Conservation (phyloP, 2,888 invertebrate species). For the Microdon myrmicae region DNA sequence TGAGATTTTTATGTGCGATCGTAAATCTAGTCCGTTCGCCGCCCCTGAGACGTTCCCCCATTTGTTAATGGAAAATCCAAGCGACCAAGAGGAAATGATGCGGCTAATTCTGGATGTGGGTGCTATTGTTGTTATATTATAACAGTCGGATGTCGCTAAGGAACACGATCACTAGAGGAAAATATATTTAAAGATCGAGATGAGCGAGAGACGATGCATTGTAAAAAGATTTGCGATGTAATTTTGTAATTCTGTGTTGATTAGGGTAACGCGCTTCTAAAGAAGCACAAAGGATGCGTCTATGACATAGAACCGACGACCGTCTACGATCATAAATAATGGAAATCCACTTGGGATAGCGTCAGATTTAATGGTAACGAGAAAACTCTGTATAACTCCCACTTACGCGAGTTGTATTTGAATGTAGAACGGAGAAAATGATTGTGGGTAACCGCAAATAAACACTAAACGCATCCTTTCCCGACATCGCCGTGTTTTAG, state of each 20-base stretch:
- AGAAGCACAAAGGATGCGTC: slow-evolving; percentile 36
- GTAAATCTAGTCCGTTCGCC: neutral
- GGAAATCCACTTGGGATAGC: slow-evolving; percentile 17
- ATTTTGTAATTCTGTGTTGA: slow-evolving; percentile 19
- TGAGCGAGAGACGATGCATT: slow-evolving; percentile 17
- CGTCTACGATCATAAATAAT: slow-evolving; percentile 19
- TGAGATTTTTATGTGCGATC: slow-evolving; percentile 1
- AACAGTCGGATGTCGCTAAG: too few species aligned
- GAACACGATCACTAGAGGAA: neutral
- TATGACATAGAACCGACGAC: neutral
- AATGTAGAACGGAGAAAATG: slow-evolving; percentile 26
- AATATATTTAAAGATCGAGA: neutral
- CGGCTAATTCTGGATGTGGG: slow-evolving; percentile 26
- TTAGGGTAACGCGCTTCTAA: slow-evolving; percentile 1
- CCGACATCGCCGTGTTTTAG: slow-evolving; percentile 10
- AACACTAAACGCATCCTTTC: slow-evolving; percentile 47
- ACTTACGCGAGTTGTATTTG: slow-evolving; percentile 15
- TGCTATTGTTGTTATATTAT: slow-evolving; percentile 35
- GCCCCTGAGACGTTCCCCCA: too few species aligned
- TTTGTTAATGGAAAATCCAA: slow-evolving; percentile 3
- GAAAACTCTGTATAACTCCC: slow-evolving; percentile 30
- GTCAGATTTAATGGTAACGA: slow-evolving; percentile 16
- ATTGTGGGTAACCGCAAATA: slow-evolving; percentile 47
- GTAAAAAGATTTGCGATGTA: slow-evolving; percentile 22
- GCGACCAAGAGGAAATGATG: slow-evolving; percentile 31